Base-by-base conservation (phyloP, 2,797 vertebrate species). In the Hemibagrus guttatus region DNA sequence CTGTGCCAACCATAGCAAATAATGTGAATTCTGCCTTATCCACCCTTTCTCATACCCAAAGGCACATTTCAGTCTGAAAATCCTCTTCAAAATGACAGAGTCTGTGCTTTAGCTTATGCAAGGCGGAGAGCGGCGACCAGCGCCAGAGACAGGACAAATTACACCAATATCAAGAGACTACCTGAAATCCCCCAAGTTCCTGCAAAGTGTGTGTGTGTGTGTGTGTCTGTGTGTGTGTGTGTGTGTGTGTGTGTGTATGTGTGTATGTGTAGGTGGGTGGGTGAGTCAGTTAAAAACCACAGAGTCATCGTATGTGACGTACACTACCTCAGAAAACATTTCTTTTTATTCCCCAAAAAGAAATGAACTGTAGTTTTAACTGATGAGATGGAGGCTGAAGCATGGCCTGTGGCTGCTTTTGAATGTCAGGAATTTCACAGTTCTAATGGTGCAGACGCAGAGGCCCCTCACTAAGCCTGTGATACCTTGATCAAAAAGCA, bases 341-440 rank as follows among this genome's bases (percentile, higher is more conserved):
- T 64, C 35, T 46, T 87, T 82, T 71, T 42, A 58, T 54, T 68
- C 21, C 11, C 81, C 86, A 21, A 69, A 85, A 88, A 83, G 3
- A 86, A 85, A 79, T 42, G 28, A 81, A 85, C 66, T 61, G 69
- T 72, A 61, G 76, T 89, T 84, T 86, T 85, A 63, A 86, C 81
- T 82, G 68, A 76, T 86, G 61, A 79, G 75, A 80, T 46, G 66
- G 66, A 56, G 56, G 78, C 69, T 49, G 71, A 71, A 21, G 12
- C 75, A 56, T 79, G 59, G 68, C 81, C 84, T 85, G 91, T 89
- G 91, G 92, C 88, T 90, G 89, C 86, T 89, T 89, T 83, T 88
- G 88, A 91, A 91, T 91, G 89, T 88, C 83, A 87, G 89, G 92
- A 93, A 92, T 90, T 92, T 91, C 85, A 91, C 85, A 79, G 89